Evolutionary conservation across 2,113 vertebrate species (phyloP).

Genomic region (Elephantulus edwardii): DNA sequence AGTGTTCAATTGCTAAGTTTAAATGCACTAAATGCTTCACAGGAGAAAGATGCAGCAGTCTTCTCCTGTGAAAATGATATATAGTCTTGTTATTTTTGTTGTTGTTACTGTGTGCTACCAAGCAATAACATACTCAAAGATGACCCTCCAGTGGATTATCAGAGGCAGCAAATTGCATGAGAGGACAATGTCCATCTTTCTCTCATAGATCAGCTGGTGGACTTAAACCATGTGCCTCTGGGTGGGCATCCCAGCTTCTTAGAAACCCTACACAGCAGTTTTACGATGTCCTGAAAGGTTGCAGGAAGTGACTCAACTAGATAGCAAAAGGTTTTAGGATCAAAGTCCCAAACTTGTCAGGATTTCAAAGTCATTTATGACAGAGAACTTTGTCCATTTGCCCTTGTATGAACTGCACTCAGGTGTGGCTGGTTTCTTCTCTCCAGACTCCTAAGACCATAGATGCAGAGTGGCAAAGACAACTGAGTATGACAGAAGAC

Average conservation of each 20-base stretch:
- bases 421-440: not conserved
- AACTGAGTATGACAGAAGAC: not conserved
- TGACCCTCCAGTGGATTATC: too few relatives aligned
- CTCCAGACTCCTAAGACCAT: not conserved
- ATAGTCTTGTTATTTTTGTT: too few relatives aligned
- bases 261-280: not conserved
- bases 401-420: not conserved
- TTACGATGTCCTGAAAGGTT: not conserved
- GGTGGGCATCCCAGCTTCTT: not conserved
- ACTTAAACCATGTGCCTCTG: too few relatives aligned
- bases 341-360: conserved; percentile 5
- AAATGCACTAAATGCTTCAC: not conserved
- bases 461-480: not conserved
- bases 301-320: not conserved
- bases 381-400: not conserved
- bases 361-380: conserved; percentile 7
- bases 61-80: not conserved
- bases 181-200: too few relatives aligned
- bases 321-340: not conserved
- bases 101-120: too few relatives aligned
- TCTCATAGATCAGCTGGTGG: too few relatives aligned
- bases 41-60: not conserved
- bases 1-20: not conserved
- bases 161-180: too few relatives aligned
- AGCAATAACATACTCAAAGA: too few relatives aligned